Conservation (phyloP, 2,888 invertebrate species). For the Willowsia nigromaculata region DNA sequence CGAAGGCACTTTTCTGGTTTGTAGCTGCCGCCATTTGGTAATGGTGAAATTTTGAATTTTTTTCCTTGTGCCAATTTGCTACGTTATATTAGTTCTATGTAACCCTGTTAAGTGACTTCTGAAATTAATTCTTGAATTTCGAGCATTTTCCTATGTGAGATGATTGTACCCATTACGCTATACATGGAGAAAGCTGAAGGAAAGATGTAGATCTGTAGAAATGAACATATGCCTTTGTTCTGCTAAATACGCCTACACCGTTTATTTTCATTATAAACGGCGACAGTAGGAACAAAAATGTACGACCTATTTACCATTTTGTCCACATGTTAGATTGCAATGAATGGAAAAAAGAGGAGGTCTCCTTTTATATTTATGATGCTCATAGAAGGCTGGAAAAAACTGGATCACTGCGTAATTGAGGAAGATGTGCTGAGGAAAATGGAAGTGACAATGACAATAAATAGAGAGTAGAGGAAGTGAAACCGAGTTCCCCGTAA, state of each 20-base stretch:
- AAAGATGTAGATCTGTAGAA: not conserved
- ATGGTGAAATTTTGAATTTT: too few relatives aligned
- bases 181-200: not conserved
- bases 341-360: not conserved
- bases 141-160: too few relatives aligned
- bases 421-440: not conserved
- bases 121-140: too few relatives aligned
- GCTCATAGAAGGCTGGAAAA: not conserved
- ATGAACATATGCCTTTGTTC: not conserved
- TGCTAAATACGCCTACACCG: not conserved
- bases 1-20: too few relatives aligned
- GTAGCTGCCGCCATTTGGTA: too few relatives aligned
- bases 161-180: too few relatives aligned
- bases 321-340: not conserved
- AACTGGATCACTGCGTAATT: conserved; percentile 3
- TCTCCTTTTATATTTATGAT: not conserved
- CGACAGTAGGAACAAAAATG: not conserved
- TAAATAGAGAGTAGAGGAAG: not conserved
- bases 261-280: not conserved
- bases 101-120: too few relatives aligned
- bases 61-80: too few relatives aligned
- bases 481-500: not conserved
- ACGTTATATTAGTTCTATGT: too few relatives aligned
- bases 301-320: not conserved
- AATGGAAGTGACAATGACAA: conserved; percentile 23